These are phyloP conservation scores for Hoplostethus mediterraneus DNA, from an alignment of 2,797 vertebrate species.

Conservation along the genomic window DNA sequence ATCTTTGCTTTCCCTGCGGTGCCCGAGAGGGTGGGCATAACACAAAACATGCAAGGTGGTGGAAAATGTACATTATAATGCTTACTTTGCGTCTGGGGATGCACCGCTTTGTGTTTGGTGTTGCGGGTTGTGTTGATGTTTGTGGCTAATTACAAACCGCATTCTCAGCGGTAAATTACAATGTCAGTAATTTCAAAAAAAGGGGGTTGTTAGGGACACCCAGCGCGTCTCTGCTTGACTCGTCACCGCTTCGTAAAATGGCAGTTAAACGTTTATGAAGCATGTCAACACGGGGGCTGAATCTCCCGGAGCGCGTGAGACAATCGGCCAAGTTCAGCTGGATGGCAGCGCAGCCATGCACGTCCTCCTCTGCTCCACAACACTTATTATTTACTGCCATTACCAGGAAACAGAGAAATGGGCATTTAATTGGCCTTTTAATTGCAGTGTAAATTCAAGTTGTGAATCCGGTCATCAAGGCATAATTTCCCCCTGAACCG, in stretches of 20 bases:
- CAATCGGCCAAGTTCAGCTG: slow-evolving; percentile 61
- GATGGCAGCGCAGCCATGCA: slow-evolving; percentile 34
- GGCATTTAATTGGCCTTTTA: slow-evolving; percentile 76
- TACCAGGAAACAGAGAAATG: slow-evolving; percentile 66
- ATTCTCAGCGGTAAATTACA: slow-evolving; percentile 61
- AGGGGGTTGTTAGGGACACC: slow-evolving; percentile 43
- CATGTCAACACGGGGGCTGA: slow-evolving; percentile 36
- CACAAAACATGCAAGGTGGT: slow-evolving; percentile 4
- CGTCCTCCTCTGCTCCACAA: slow-evolving; percentile 22
- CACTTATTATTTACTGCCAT: slow-evolving; percentile 62
- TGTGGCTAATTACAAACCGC: slow-evolving; percentile 55
- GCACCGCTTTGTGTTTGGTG: slow-evolving; percentile 15
- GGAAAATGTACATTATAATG: slow-evolving; percentile 19
- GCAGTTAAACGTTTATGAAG: slow-evolving; percentile 71
- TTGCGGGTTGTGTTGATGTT: slow-evolving; percentile 30
- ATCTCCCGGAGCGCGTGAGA: slow-evolving; percentile 30
- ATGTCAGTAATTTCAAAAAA: slow-evolving; percentile 52
- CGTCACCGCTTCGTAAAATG: slow-evolving; percentile 59
- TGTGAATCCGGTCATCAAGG: slow-evolving; percentile 53
- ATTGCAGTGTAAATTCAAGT: slow-evolving; percentile 71
- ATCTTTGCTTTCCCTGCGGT: slow-evolving; percentile 18
- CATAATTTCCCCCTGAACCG: slow-evolving; percentile 42
- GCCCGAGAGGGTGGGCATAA: neutral
- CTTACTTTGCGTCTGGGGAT: slow-evolving; percentile 12
- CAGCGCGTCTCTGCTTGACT: slow-evolving; percentile 40